Evolutionary conservation across 2,888 invertebrate species (phyloP), one percentile per base, ranked within the genome.

Genomic region (Ichneumoninae sp.): DNA sequence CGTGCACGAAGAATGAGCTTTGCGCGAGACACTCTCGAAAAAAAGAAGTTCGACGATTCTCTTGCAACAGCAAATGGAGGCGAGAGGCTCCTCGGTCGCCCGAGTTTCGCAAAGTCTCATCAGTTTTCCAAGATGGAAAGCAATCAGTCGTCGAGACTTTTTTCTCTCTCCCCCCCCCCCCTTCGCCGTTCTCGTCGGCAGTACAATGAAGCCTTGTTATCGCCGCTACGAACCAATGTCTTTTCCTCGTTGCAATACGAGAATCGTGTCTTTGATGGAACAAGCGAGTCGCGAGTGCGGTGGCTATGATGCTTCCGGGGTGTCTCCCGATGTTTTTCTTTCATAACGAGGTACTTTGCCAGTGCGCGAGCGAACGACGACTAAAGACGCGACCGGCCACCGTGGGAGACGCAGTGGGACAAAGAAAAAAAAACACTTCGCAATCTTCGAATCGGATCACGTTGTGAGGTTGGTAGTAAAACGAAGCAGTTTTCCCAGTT

Each of bases 371-470:
- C 47, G 36, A 40, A 19, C 52, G 26, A 60, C 54, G 33, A 70
- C 50, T 19, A 62, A 60, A 50, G 65, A 6, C 30, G 54, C 13
- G 52, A 54, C 22, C 5, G 30, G 10, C 1, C 7, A 70, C 68
- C 77, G 77, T 80, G 40, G 7, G 36, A 40, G 40, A 40, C 10
- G 40, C 40, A 40, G 40, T 40, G 52, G 50, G 30, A 26, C 65
- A 62, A 82, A 71, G 30, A 68, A 36, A n/a, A 13, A 19, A 16
- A 60, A 30, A 57, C 36, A 71, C 52, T 62, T 71, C 70, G 85
- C 84, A 83, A 85, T 88, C 85, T 84, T 74, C 82, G 86, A 86
- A 89, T 88, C 88, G 86, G 87, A 87, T 87, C 85, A 85, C 87
- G 84, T 85, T 84, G 66, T 62, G 81, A 83, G 76, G 44, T 47